These are phyloP conservation scores for Triplophysa siluroides DNA, from an alignment of 2,113 vertebrate genomes.

Conservation along the genomic window DNA sequence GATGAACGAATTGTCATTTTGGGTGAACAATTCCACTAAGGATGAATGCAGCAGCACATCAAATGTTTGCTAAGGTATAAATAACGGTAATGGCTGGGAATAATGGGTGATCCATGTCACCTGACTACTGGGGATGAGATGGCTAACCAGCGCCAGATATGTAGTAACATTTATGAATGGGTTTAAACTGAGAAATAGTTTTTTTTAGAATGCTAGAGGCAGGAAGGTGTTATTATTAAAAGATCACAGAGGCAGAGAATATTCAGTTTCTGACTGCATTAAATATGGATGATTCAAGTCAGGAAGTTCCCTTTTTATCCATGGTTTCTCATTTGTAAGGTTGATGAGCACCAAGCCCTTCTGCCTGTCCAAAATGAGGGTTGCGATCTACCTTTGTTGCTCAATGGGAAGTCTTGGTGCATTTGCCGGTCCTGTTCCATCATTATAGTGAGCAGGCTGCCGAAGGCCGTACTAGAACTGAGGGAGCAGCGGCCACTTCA, in stretches of 20 bases:
- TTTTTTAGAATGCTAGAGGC: background rate
- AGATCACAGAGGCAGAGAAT: background rate
- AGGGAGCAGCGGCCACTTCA: slow-evolving; percentile 96
- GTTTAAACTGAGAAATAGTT: background rate
- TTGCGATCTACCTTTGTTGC: slow-evolving; percentile 96
- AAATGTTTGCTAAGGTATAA: no score
- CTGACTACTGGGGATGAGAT: no score
- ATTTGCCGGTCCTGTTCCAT: slow-evolving; percentile 89
- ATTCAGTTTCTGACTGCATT: slow-evolving; percentile 19
- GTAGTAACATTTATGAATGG: no score
- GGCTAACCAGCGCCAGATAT: no score
- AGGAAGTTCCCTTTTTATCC: slow-evolving; percentile 79
- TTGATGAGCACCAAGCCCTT: slow-evolving; percentile 94
- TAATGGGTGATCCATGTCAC: no score
- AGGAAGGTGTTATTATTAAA: no score
- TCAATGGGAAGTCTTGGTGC: slow-evolving; percentile 96
- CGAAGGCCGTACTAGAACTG: slow-evolving; percentile 90
- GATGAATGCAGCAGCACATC: no score
- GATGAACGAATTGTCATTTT: no score
- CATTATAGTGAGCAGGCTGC: slow-evolving; percentile 98
- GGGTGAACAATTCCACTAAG: no score
- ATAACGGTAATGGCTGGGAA: no score
- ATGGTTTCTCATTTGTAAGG: slow-evolving; percentile 94
- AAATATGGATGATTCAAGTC: slow-evolving; percentile 61
- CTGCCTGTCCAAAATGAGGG: slow-evolving; percentile 84